Base-by-base conservation (phyloP, 2,113 vertebrate genomes). In the Urocolius indicus region DNA sequence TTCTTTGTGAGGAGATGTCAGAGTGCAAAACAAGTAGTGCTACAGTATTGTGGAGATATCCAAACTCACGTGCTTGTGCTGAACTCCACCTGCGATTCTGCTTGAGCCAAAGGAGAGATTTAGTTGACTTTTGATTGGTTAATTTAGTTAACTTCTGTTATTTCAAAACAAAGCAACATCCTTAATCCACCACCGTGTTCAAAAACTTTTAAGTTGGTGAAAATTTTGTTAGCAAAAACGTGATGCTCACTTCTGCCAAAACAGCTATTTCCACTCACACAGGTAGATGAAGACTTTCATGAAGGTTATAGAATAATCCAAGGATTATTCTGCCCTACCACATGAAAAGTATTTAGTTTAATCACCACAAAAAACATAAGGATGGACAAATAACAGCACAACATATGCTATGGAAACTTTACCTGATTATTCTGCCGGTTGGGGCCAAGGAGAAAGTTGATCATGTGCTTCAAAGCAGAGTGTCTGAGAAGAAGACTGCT, bases 51-150 rank as follows among this genome's bases (percentile, higher is more conserved):
- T 99, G 99, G 65, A 99, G 99, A 93, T 99, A 99, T 46, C 99
- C 98, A 95, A 99, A 99, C 96, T 99, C 99, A 7, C 99, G 98
- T 19, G 99, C 99, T 96, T 99, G 99, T 36, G 99, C 98, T 11
- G 99, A 99, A 96, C 98, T 99, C 99, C 99, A 99, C 27, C 99
- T 98, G 19, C 99, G 99, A 84, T 99, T 99, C 99, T 99, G 94
- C 36, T 92, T 86, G 72, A 83, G n/a, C 38, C 89, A 73, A 73
- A 81, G 14, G 73, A 79, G 55, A 94, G 17, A 67, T 34, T 71
- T 38, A 46, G 71, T 93, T 59, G 74, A 27, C 34, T 81, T 59
- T 9, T 52, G 36, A n/a, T 10, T 17, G 5, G 6, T 8, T 63
- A 26, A 87, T 54, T 66, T 22, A 45, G 52, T 30, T 3, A 8